A percentile compares a stretch with the other conserved stretches of the same genome.
Evolutionary conservation across 2,113 vertebrate species (phyloP).

Genomic region (Actenoides hombroni): DNA sequence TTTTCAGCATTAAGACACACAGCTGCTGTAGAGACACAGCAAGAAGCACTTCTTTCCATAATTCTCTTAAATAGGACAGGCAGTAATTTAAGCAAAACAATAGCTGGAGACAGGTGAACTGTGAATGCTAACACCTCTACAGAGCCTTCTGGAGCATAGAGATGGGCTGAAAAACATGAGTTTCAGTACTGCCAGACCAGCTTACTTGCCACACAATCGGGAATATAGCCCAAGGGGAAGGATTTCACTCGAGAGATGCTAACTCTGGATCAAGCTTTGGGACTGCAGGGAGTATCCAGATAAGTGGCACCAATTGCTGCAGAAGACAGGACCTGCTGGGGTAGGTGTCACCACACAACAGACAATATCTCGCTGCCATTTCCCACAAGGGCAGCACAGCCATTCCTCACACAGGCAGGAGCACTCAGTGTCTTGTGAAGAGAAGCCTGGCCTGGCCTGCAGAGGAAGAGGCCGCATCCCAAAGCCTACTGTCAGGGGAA

Average conservation of each 20-base stretch:
- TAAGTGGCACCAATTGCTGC: neutral
- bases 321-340: neutral
- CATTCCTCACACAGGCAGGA: neutral
- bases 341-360: neutral
- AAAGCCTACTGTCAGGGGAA: neutral
- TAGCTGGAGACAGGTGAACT: neutral
- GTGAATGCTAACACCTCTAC: neutral
- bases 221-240: neutral
- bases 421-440: neutral
- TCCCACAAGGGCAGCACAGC: neutral
- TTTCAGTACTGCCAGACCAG: neutral
- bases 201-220: neutral
- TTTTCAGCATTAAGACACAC: neutral
- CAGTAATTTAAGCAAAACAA: neutral
- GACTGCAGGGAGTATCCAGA: neutral
- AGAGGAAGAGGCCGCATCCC: neutral
- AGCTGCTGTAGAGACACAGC: neutral
- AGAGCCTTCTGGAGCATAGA: neutral
- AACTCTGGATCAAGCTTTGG: neutral
- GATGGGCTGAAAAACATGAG: neutral
- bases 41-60: neutral
- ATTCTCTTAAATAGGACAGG: neutral
- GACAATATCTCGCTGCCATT: rapidly evolving
- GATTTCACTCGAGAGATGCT: neutral
- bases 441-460: neutral